phyloP scores from a whole-genome alignment of 2,113 vertebrate genomes.

The Ellobius talpinus region DNA sequence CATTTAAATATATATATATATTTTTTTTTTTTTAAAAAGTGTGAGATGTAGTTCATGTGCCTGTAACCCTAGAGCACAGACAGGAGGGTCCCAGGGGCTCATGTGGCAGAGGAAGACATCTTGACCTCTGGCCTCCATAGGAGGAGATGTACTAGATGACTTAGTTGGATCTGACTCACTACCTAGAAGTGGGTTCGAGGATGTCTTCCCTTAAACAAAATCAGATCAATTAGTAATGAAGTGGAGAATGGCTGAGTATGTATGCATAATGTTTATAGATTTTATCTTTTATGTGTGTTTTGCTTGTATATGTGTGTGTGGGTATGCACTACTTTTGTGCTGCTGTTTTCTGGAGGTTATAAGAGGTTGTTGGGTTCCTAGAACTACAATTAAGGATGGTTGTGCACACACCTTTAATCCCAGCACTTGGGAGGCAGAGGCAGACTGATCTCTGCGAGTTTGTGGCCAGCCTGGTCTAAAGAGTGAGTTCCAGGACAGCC shows the following conservation, averaged over 20 bases:
- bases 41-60: not conserved
- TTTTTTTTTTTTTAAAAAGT: not conserved
- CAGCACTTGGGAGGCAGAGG: too few relatives aligned
- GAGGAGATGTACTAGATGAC: not conserved
- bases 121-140: not conserved
- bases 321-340: not conserved
- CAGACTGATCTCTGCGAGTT: too few relatives aligned
- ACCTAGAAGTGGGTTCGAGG: not conserved
- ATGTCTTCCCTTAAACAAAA: not conserved
- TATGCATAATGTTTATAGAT: not conserved
- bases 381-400: not conserved
- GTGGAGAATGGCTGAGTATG: not conserved
- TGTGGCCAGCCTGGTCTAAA: too few relatives aligned
- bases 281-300: not conserved
- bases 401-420: not conserved
- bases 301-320: not conserved
- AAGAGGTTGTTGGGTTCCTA: not conserved
- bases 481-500: too few relatives aligned
- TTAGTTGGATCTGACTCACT: not conserved
- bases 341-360: not conserved
- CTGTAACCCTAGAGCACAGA: not conserved
- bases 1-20: too few relatives aligned
- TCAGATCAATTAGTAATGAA: conserved; percentile 45
- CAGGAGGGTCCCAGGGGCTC: not conserved
- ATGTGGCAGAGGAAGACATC: not conserved